Evolutionary conservation across 2,113 vertebrate species (phyloP).

Genomic region (Nestor notabilis): DNA sequence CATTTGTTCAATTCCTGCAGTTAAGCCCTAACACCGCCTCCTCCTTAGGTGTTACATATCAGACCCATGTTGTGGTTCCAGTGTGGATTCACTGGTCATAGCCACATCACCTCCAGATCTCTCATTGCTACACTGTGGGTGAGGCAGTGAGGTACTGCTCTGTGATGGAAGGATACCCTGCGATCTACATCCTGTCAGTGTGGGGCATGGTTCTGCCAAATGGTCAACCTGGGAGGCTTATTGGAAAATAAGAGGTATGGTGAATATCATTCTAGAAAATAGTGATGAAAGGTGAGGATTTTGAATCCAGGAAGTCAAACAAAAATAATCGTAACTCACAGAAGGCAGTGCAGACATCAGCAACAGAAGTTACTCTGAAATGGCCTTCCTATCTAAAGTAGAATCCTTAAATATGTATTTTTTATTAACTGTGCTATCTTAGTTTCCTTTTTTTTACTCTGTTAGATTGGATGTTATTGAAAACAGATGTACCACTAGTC

Average conservation of each 20-base stretch:
- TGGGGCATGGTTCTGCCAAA: neutral
- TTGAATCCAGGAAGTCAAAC: neutral
- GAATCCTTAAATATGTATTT: neutral
- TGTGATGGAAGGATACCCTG: neutral
- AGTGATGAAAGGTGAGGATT: neutral
- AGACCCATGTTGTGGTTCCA: neutral
- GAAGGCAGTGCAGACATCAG: neutral
- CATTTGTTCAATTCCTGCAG: neutral
- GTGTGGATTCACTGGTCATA: neutral
- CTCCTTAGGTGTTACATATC: neutral
- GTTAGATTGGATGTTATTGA: neutral
- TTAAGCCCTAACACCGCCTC: neutral
- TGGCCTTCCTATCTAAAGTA: neutral
- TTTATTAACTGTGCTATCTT: neutral
- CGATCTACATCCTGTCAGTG: rapidly evolving
- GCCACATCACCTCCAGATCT: neutral
- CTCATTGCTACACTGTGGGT: neutral
- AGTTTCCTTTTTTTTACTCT: neutral
- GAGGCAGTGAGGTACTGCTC: neutral
- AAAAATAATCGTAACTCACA: neutral
- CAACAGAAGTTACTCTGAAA: neutral
- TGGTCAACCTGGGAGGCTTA: neutral
- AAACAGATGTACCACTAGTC: neutral
- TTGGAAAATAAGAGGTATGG: neutral
- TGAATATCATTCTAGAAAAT: neutral